Conservation (phyloP, 2,797 vertebrate genomes). For the Rachycentron canadum region DNA sequence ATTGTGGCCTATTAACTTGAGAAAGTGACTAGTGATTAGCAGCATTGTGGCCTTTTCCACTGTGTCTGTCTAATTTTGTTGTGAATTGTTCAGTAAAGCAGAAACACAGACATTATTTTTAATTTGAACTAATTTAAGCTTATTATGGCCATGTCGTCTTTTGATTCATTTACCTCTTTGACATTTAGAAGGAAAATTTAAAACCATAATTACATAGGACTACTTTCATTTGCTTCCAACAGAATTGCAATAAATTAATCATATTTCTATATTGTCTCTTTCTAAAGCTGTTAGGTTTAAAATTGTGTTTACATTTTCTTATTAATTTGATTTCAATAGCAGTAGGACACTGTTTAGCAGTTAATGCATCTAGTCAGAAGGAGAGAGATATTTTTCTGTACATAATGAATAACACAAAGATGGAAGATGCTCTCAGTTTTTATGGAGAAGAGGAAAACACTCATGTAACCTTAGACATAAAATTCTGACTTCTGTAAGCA, state of each 20-base stretch:
- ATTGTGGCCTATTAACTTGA: slow-evolving; percentile 65
- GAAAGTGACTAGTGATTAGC: not conserved
- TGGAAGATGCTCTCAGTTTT: not conserved
- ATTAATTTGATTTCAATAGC: not conserved
- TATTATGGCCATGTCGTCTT: not conserved
- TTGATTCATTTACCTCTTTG: not conserved
- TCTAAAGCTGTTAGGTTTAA: slow-evolving; percentile 8
- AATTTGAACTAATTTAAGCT: not conserved
- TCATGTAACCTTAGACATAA: slow-evolving; percentile 30
- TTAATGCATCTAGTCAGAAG: slow-evolving; percentile 1
- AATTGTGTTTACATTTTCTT: slow-evolving; percentile 11
- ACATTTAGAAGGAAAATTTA: not conserved
- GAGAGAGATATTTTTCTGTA: not conserved
- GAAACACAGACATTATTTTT: slow-evolving; percentile 4
- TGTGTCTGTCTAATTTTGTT: slow-evolving; percentile 17
- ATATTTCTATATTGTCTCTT: not conserved
- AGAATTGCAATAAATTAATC: not conserved
- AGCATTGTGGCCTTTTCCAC: not conserved
- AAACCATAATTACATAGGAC: not conserved
- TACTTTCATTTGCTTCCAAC: not conserved
- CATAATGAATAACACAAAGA: slow-evolving; percentile 9
- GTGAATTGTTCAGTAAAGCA: not conserved
- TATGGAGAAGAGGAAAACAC: slow-evolving; percentile 13
- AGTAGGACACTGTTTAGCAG: not conserved
- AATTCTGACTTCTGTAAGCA: slow-evolving; percentile 16